These are phyloP conservation scores for Baccha elongata DNA, from an alignment of 2,888 invertebrate species.

Conservation along the genomic window DNA sequence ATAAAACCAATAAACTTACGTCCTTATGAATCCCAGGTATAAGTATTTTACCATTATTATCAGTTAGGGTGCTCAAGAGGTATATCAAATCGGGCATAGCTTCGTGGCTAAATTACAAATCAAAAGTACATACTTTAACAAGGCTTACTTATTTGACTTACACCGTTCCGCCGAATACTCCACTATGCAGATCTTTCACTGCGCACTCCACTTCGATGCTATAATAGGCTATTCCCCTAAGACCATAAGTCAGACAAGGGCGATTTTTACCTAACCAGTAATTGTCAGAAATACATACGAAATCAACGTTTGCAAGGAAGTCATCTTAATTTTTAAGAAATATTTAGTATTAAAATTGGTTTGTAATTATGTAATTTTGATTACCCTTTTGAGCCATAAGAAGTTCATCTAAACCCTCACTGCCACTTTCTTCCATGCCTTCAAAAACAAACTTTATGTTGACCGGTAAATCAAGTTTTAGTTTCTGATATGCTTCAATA, in stretches of 20 bases:
- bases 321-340: constrained; percentile 80
- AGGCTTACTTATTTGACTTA: constrained; percentile 62
- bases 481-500: constrained; percentile 92
- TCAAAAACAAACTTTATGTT: constrained; percentile 96
- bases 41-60: constrained; percentile 93
- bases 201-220: constrained; percentile 94
- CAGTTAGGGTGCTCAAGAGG: constrained; percentile 91
- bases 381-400: constrained; percentile 85
- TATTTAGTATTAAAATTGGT: not conserved
- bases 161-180: constrained; percentile 96
- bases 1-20: constrained; percentile 82
- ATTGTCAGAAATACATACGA: constrained; percentile 98
- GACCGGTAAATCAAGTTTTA: constrained; percentile 87
- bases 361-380: not conserved
- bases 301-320: constrained; percentile 93
- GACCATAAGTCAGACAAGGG: constrained; percentile 98
- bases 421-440: constrained; percentile 99
- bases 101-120: constrained; percentile 84
- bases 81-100: constrained; percentile 96
- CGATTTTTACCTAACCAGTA: constrained; percentile 99
- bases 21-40: constrained; percentile 92
- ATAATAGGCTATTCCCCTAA: constrained; percentile 97
- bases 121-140: not conserved
- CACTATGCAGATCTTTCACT: constrained; percentile 96
- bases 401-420: constrained; percentile 95